Evolutionary conservation across 37 sponge, comb jelly and placozoan genomes (phyloP).

Genomic region (Diacarnus erythraeanus): DNA sequence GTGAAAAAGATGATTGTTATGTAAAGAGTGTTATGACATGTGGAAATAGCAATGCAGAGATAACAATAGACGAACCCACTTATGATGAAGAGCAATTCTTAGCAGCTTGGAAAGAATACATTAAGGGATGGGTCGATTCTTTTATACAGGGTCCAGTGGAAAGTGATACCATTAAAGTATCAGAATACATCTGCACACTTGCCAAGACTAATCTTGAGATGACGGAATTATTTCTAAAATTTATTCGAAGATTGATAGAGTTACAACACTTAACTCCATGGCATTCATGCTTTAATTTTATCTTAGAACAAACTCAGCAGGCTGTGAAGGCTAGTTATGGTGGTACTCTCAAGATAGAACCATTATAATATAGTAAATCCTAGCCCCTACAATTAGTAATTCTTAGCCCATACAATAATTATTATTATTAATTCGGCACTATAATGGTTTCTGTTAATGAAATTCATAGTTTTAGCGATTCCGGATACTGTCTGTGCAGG

Average conservation of each 20-base stretch:
- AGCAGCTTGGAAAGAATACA: slow-evolving; percentile 4
- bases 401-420: too few relatives aligned
- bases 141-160: slow-evolving; percentile 35
- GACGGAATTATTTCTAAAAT: not conserved
- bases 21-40: too few relatives aligned
- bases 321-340: slow-evolving; percentile 7
- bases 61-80: slow-evolving; percentile 16
- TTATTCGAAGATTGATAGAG: slow-evolving; percentile 6
- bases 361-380: too few relatives aligned
- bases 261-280: not conserved
- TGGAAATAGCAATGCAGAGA: not conserved
- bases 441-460: too few relatives aligned
- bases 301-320: slow-evolving; percentile 16
- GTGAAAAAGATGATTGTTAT: not conserved
- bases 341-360: not conserved
- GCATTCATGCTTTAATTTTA: slow-evolving; percentile 28
- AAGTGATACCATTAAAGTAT: slow-evolving; percentile 15
- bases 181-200: slow-evolving; percentile 14
- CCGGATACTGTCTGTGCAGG: too few relatives aligned
- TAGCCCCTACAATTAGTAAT: too few relatives aligned
- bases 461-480: too few relatives aligned
- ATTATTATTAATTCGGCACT: too few relatives aligned
- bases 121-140: slow-evolving; percentile 31
- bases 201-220: slow-evolving; percentile 20
- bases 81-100: slow-evolving; percentile 16